A percentile compares a stretch with the other conserved stretches of the same genome.
These are phyloP conservation scores for Calameuta filiformis DNA, from an alignment of 2,888 invertebrate genomes.

Conservation along the genomic window DNA sequence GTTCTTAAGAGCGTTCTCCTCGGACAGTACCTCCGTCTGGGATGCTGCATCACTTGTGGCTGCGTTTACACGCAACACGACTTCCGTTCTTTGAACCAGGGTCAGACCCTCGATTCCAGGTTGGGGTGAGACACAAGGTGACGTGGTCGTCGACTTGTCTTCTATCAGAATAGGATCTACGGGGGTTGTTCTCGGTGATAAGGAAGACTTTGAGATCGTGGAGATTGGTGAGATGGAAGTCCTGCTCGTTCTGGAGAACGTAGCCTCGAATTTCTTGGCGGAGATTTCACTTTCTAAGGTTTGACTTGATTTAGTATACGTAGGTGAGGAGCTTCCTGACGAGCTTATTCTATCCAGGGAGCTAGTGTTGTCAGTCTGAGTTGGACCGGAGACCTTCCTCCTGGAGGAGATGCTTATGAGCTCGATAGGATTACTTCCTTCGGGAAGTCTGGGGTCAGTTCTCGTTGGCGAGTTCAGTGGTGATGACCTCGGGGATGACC, in stretches of 20 bases:
- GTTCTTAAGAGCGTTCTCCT: slow-evolving; percentile 41
- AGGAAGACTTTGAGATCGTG: slow-evolving; percentile 42
- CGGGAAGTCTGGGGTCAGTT: slow-evolving; percentile 21
- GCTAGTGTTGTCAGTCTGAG: slow-evolving; percentile 55
- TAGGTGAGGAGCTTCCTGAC: not conserved
- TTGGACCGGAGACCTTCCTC: slow-evolving; percentile 59
- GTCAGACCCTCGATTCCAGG: slow-evolving; percentile 68
- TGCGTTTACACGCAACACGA: slow-evolving; percentile 73
- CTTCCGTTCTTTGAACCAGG: slow-evolving; percentile 74
- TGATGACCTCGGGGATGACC: slow-evolving; percentile 32
- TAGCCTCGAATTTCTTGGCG: not conserved
- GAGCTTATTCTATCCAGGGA: slow-evolving; percentile 33
- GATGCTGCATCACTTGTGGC: slow-evolving; percentile 73
- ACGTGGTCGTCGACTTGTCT: slow-evolving; percentile 31
- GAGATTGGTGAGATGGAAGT: slow-evolving; percentile 34
- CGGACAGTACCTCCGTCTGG: slow-evolving; percentile 66
- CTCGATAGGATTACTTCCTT: slow-evolving; percentile 15
- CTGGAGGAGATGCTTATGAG: slow-evolving; percentile 21
- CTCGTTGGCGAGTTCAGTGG: slow-evolving; percentile 26
- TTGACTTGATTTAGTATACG: slow-evolving; percentile 32
- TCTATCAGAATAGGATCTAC: slow-evolving; percentile 30
- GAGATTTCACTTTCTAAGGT: not conserved
- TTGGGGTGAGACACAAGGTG: slow-evolving; percentile 56
- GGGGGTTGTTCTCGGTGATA: slow-evolving; percentile 48
- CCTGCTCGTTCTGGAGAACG: not conserved